A percentile compares a stretch with the other conserved stretches of the same genome.
Conservation (phyloP, 2,888 invertebrate genomes). For the Ferrisia virgata region DNA sequence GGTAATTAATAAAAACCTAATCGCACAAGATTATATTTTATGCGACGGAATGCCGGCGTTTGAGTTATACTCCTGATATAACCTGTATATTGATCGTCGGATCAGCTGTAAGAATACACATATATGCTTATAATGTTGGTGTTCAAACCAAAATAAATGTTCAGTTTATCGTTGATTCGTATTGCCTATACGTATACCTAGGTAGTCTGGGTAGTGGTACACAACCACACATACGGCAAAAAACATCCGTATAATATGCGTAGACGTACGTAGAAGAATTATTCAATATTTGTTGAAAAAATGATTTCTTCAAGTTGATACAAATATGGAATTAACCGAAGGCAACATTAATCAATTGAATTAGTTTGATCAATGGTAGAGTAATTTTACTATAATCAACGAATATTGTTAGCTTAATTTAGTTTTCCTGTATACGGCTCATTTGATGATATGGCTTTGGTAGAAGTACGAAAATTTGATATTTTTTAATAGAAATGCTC, state of each 20-base stretch:
- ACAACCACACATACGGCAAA: too few species aligned
- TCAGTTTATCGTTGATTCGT: background rate
- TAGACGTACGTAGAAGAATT: too few species aligned
- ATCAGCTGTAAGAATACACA: background rate
- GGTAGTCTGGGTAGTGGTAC: too few species aligned
- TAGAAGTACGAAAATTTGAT: slow-evolving; percentile 1
- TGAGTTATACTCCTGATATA: background rate
- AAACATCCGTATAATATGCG: too few species aligned
- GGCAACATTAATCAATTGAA: slow-evolving; percentile 38
- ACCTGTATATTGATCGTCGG: background rate
- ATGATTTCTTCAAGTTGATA: slow-evolving; percentile 6
- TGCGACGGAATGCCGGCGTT: background rate
- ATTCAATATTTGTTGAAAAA: background rate
- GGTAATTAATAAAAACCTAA: background rate
- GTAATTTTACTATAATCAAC: slow-evolving; percentile 38
- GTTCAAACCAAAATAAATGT: background rate
- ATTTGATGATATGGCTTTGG: slow-evolving; percentile 7
- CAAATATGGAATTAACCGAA: background rate
- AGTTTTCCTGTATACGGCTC: slow-evolving; percentile 34
- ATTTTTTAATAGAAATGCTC: background rate
- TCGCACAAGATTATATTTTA: background rate
- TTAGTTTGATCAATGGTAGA: slow-evolving; percentile 34
- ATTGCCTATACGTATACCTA: background rate
- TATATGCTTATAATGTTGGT: background rate
- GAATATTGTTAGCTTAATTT: slow-evolving; percentile 42